phyloP scores from a whole-genome alignment of 2,113 vertebrate genomes.

The Guaruba guarouba region DNA sequence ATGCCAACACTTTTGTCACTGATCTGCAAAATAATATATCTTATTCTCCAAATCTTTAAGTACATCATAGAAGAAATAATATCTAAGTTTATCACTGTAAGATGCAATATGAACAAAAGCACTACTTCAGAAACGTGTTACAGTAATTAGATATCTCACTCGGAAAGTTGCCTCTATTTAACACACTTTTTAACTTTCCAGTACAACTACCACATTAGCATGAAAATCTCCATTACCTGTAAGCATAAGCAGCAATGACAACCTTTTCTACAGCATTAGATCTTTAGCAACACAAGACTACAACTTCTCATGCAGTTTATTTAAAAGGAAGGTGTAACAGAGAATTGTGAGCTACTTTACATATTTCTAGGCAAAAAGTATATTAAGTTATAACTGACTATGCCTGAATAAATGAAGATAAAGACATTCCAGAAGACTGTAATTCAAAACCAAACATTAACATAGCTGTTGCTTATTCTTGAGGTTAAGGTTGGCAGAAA shows the following conservation, averaged over 20 bases:
- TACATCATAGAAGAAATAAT: background rate
- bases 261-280: background rate
- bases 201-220: background rate
- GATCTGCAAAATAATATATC: background rate
- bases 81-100: background rate
- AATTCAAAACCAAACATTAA: background rate
- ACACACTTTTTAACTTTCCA: background rate
- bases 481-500: background rate
- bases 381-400: background rate
- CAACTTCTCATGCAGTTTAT: background rate
- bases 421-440: background rate
- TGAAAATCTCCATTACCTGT: background rate
- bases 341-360: background rate
- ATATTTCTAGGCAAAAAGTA: background rate
- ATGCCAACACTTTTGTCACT: background rate
- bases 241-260: background rate
- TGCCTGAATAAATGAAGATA: background rate
- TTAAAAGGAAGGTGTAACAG: background rate
- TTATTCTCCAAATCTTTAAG: background rate
- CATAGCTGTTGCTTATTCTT: background rate
- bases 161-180: background rate
- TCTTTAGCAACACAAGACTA: background rate
- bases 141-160: background rate
- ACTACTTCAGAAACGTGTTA: background rate
- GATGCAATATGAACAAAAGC: background rate